These are phyloP conservation scores for Orientallactaga sibirica DNA, from an alignment of 2,797 vertebrate species.

Conservation along the genomic window DNA sequence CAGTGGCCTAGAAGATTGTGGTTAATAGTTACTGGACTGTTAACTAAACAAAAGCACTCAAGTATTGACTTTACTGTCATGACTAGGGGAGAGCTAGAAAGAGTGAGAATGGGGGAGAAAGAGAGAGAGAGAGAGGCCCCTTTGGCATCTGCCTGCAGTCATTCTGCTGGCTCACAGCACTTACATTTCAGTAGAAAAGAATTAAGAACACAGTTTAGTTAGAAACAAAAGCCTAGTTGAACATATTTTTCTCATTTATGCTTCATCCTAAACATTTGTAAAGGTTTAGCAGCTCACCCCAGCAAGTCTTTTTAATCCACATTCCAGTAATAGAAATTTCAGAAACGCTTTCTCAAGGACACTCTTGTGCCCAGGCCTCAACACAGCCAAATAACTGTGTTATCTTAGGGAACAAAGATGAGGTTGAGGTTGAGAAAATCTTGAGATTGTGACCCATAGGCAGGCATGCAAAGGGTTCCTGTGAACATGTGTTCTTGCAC, in stretches of 20 bases:
- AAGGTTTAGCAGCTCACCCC: slow-evolving; percentile 76
- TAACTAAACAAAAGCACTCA: background rate
- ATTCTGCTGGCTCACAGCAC: background rate
- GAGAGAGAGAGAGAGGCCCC: background rate
- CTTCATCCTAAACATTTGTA: slow-evolving; percentile 82
- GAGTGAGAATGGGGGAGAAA: background rate
- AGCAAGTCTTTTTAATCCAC: slow-evolving; percentile 70
- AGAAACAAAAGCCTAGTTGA: slow-evolving; percentile 46
- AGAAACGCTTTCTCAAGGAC: slow-evolving; percentile 67
- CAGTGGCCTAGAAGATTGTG: background rate
- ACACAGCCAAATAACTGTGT: background rate
- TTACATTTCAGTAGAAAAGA: slow-evolving; percentile 63
- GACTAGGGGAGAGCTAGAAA: background rate
- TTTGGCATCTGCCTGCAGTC: background rate
- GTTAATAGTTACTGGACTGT: background rate
- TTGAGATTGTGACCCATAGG: background rate
- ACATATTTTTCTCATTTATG: slow-evolving; percentile 79
- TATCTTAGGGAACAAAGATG: background rate
- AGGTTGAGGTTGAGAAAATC: background rate
- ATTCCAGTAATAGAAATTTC: slow-evolving; percentile 73
- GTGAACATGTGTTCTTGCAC: rapidly evolving
- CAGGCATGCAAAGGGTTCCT: background rate
- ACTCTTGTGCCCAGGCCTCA: slow-evolving; percentile 14
- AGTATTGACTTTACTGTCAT: background rate
- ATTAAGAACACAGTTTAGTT: slow-evolving; percentile 64